Conservation (phyloP, 1,140 invertebrate species). For the Rhyzopertha dominica region DNA sequence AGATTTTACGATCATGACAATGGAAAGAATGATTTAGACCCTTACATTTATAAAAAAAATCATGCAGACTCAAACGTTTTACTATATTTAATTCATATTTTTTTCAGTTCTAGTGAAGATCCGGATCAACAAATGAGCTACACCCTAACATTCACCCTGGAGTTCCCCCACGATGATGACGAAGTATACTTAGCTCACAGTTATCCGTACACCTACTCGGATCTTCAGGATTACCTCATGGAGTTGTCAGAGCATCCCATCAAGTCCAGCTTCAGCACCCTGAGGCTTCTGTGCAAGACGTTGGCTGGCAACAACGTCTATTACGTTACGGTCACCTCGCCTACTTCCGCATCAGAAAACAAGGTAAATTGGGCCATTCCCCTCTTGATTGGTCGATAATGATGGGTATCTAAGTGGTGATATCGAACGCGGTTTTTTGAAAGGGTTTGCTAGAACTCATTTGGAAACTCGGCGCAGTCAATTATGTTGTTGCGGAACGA, state of each 20-base stretch:
- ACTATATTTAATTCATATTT: too few species aligned
- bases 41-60: too few species aligned
- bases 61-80: too few species aligned
- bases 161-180: conserved; percentile 86
- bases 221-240: conserved; percentile 71
- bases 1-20: too few species aligned
- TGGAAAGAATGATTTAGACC: too few species aligned
- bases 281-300: conserved; percentile 76
- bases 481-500: too few species aligned
- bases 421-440: too few species aligned
- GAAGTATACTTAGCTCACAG: conserved; percentile 93
- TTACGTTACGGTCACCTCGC: conserved; percentile 81
- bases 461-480: too few species aligned
- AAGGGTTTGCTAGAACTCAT: too few species aligned
- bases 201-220: conserved; percentile 93
- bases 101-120: conserved; percentile 37
- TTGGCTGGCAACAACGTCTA: conserved; percentile 88
- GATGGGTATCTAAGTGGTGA: too few species aligned
- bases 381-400: too few species aligned
- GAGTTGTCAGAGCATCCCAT: conserved; percentile 68
- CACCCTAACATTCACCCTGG: conserved; percentile 89
- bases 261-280: conserved; percentile 73
- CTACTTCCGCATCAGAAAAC: conserved; percentile 42
- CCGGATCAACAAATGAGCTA: conserved; percentile 54
- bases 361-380: conserved; percentile 32